phyloP scores from a whole-genome alignment of 2,113 vertebrate species.

The Cryptotis parvus region DNA sequence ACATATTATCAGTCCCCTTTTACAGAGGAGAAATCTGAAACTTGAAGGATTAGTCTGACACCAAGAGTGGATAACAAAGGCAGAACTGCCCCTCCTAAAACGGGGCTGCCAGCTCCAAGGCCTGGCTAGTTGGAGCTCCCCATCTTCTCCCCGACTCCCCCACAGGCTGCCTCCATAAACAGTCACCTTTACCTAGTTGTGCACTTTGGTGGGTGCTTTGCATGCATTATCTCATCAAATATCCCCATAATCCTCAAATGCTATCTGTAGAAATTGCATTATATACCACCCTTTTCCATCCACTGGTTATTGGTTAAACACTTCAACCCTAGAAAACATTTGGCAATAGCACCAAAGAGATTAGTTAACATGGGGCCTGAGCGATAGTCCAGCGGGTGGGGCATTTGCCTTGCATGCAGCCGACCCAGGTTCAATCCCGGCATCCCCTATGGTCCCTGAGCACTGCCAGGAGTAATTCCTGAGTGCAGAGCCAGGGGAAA shows the following conservation, averaged over 20 bases:
- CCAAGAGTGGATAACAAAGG: background rate
- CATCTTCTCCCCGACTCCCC: no score
- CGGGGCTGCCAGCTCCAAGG: background rate
- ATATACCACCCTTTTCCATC: background rate
- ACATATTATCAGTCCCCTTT: background rate
- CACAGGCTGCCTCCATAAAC: no score
- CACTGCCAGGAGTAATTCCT: no score
- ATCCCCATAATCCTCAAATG: background rate
- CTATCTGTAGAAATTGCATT: no score
- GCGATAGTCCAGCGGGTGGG: no score
- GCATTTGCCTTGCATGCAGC: no score
- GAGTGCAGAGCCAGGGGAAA: no score
- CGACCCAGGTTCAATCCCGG: no score
- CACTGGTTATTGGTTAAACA: background rate
- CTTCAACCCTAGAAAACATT: background rate
- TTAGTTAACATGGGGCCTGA: no score
- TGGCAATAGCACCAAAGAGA: background rate
- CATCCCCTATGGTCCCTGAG: no score
- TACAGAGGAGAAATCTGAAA: slow-evolving; percentile 26
- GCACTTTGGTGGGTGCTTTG: background rate
- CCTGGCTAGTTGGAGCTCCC: background rate
- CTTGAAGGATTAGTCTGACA: background rate
- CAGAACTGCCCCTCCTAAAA: background rate
- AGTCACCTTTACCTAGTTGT: no score
- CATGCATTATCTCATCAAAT: background rate